Conservation (phyloP, 2,888 invertebrate species). For the Drosophila limbata region DNA sequence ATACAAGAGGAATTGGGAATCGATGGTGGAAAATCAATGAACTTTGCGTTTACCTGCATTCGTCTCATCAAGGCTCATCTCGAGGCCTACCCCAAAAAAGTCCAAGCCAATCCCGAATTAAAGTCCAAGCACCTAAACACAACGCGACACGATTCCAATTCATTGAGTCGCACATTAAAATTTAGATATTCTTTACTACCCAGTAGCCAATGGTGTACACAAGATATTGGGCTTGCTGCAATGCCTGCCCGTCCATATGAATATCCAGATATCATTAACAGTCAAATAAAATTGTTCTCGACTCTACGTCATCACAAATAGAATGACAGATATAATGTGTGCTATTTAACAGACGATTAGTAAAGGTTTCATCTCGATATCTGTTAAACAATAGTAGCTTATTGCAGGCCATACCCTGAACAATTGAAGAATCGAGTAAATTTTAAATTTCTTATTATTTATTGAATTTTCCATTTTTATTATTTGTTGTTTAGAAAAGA, state of each 20-base stretch:
- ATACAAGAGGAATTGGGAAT: constrained; percentile 47
- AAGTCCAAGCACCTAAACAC: constrained; percentile 15
- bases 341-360: no score
- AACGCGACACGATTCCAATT: constrained; percentile 66
- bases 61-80: constrained; percentile 50
- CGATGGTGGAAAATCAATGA: neutral
- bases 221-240: neutral
- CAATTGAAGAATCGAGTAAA: no score
- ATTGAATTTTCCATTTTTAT: no score
- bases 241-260: neutral
- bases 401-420: no score
- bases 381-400: no score
- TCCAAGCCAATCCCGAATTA: neutral
- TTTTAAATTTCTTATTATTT: no score
- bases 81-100: constrained; percentile 42
- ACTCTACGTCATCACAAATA: no score
- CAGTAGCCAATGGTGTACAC: neutral
- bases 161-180: constrained; percentile 79
- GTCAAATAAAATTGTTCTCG: no score
- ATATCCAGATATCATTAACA: no score
- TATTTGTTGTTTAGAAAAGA: no score
- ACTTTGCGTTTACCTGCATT: constrained; percentile 37
- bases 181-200: constrained; percentile 73
- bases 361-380: no score
- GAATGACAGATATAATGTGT: no score